phyloP scores from a whole-genome alignment of 1,140 invertebrate species.

The Drosophila tristis region DNA sequence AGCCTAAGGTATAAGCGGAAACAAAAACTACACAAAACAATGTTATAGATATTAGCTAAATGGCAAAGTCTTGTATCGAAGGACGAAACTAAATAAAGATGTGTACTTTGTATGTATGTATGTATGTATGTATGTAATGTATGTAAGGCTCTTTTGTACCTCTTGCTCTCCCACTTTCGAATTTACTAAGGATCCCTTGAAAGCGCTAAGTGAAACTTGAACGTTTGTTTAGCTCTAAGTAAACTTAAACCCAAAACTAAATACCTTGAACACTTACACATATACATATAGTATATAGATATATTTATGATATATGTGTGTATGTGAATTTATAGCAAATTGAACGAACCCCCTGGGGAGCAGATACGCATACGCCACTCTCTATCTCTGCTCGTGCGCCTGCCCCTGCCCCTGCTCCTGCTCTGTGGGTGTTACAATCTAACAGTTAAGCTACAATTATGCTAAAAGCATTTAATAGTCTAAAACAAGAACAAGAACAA shows the following conservation, averaged over 20 bases:
- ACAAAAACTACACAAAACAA: slow-evolving; percentile 26
- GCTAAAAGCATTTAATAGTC: slow-evolving; percentile 77
- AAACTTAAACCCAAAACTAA: slow-evolving; percentile 12
- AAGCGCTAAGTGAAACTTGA: slow-evolving; percentile 70
- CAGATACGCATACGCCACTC: not conserved
- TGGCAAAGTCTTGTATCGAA: slow-evolving; percentile 37
- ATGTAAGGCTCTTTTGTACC: slow-evolving; percentile 75
- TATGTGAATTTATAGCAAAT: slow-evolving; percentile 27
- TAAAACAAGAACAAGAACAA: slow-evolving; percentile 29
- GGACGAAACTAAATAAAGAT: slow-evolving; percentile 15
- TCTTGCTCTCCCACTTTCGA: slow-evolving; percentile 79
- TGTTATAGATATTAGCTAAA: slow-evolving; percentile 37
- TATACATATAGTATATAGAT: slow-evolving; percentile 6
- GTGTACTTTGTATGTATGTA: not conserved
- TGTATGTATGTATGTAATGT: not conserved
- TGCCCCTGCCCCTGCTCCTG: too few species aligned
- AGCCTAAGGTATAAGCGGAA: not conserved
- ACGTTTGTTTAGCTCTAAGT: slow-evolving; percentile 50
- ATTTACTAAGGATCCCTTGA: slow-evolving; percentile 60
- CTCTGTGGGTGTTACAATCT: too few species aligned
- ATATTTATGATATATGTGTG: slow-evolving; percentile 11
- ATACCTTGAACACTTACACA: slow-evolving; percentile 9
- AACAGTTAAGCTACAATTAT: slow-evolving; percentile 58
- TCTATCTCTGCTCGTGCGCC: too few species aligned
- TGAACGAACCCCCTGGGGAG: slow-evolving; percentile 19